Evolutionary conservation across 2,888 invertebrate species (phyloP).

Genomic region (Heliconius aoede): DNA sequence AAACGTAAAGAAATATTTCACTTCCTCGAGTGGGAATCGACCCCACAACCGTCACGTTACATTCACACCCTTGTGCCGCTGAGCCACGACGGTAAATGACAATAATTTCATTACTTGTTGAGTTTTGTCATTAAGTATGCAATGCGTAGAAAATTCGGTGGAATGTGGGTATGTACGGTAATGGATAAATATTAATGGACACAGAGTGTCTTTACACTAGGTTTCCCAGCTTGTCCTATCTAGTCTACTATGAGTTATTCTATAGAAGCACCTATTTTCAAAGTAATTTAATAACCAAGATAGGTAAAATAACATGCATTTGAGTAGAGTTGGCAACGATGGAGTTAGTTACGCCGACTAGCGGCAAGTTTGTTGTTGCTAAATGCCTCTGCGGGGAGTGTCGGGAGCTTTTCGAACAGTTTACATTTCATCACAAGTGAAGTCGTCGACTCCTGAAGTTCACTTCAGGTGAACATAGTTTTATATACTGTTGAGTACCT

Average conservation of each 20-base stretch:
- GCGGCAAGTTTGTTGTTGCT: constrained; percentile 21
- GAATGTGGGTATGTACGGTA: no score
- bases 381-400: constrained; percentile 22
- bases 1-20: no score
- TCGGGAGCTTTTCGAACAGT: constrained; percentile 17
- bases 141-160: no score
- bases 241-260: not conserved
- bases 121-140: no score
- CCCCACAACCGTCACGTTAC: no score
- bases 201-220: no score
- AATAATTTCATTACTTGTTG: no score
- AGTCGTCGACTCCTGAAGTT: constrained; percentile 18
- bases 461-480: not conserved
- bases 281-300: constrained; percentile 23
- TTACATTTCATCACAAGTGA: constrained; percentile 23
- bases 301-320: constrained; percentile 23
- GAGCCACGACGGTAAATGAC: no score
- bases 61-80: no score
- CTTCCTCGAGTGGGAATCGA: no score
- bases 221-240: no score
- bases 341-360: constrained; percentile 27
- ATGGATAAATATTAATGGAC: no score
- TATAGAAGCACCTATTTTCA: constrained; percentile 4
- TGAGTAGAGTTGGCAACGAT: constrained; percentile 17
- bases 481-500: not conserved